phyloP scores from a whole-genome alignment of 2,888 invertebrate species.

The Saturnia japonica region DNA sequence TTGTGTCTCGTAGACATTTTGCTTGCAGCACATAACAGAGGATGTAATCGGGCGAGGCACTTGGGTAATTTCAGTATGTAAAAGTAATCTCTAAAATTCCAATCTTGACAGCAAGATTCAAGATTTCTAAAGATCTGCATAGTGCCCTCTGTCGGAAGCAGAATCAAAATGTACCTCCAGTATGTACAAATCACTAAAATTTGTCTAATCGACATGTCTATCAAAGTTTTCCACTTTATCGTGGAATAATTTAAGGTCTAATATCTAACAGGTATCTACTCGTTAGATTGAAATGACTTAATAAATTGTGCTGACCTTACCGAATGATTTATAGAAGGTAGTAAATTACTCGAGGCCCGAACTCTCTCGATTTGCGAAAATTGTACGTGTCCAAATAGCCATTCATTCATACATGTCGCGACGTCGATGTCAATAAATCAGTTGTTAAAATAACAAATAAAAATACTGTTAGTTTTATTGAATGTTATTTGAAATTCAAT shows the following conservation, averaged over 20 bases:
- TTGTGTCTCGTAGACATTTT: too few relatives aligned
- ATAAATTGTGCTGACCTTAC: constrained; percentile 6
- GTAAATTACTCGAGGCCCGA: constrained; percentile 2
- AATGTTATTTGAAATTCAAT: not conserved
- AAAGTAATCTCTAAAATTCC: too few relatives aligned
- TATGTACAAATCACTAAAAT: too few relatives aligned
- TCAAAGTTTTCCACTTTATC: not conserved
- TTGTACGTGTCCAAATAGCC: constrained; percentile 2
- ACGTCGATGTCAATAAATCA: constrained; percentile 5
- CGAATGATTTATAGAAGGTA: constrained; percentile 10
- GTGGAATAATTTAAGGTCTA: not conserved
- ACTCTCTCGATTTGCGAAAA: constrained; percentile 12
- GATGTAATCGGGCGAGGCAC: too few relatives aligned
- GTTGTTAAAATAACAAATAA: not conserved
- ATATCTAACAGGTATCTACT: constrained; percentile 5
- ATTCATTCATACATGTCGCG: constrained; percentile 11
- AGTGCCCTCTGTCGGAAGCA: too few relatives aligned
- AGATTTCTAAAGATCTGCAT: too few relatives aligned
- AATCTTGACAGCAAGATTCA: too few relatives aligned
- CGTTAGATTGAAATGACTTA: constrained; percentile 11
- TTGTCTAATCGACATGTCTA: too few relatives aligned
- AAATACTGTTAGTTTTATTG: not conserved
- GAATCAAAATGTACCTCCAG: too few relatives aligned
- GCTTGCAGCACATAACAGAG: too few relatives aligned
- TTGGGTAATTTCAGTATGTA: too few relatives aligned